Conservation (phyloP, 1,140 invertebrate genomes). For the Orchestia grillus region DNA sequence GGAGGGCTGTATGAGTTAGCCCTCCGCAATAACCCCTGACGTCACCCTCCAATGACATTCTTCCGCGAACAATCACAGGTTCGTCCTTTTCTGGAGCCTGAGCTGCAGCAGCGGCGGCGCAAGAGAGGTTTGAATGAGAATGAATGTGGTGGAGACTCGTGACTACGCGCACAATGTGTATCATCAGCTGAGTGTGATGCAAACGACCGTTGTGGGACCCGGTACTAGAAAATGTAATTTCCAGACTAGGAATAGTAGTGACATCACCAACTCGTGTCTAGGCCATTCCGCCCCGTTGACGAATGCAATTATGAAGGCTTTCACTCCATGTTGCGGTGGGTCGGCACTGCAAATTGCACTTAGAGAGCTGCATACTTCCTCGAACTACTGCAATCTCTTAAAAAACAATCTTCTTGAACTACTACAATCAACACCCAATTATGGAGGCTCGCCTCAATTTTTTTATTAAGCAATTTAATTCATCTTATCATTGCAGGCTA, state of each 20-base stretch:
- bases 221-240: conserved; percentile 1
- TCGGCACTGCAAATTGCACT: too few relatives aligned
- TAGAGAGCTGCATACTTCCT: not conserved
- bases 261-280: not conserved
- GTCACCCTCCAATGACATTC: not conserved
- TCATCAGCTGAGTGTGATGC: not conserved
- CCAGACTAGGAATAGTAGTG: not conserved
- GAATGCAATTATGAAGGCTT: not conserved
- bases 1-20: not conserved
- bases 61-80: not conserved
- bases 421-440: not conserved
- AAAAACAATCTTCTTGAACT: too few relatives aligned
- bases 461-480: not conserved
- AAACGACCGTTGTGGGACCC: not conserved
- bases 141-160: not conserved
- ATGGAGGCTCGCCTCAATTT: not conserved
- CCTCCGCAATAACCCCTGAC: not conserved
- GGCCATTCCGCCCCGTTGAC: not conserved
- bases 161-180: not conserved
- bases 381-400: too few relatives aligned
- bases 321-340: not conserved
- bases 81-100: not conserved
- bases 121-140: not conserved
- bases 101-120: not conserved
- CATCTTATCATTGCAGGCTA: not conserved